Conservation (phyloP, 53 echinoderm and acorn worm genomes). For the Stichopus horrens region DNA sequence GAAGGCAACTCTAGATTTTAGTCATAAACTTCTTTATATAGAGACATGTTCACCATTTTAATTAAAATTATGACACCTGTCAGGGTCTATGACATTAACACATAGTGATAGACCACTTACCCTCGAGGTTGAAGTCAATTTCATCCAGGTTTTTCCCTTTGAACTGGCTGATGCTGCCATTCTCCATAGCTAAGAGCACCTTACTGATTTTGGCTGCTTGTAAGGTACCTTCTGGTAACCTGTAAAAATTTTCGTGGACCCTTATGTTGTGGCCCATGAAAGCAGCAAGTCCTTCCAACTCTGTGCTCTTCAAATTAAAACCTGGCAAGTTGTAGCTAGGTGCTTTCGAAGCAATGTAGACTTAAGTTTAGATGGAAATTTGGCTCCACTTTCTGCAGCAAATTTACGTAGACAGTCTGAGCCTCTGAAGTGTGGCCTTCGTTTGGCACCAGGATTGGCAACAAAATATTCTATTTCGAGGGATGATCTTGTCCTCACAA, state of each 20-base stretch:
- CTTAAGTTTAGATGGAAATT: background rate
- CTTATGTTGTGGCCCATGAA: constrained; percentile 31
- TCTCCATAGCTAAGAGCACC: constrained; percentile 16
- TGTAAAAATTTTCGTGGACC: constrained; percentile 23
- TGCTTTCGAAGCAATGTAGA: constrained; percentile 24
- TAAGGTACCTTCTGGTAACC: background rate
- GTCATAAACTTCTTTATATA: background rate
- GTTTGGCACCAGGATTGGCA: constrained; percentile 13
- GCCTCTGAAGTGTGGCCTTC: background rate
- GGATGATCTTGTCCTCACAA: background rate
- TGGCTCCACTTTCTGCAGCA: background rate
- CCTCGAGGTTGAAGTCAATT: background rate
- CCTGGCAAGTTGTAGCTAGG: constrained; percentile 17
- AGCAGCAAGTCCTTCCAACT: constrained; percentile 12
- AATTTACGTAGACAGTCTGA: background rate
- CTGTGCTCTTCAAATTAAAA: constrained; percentile 4
- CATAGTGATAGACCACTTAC: constrained; percentile 1
- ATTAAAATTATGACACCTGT: background rate
- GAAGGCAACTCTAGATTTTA: background rate
- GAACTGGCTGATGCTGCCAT: background rate
- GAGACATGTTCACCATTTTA: background rate
- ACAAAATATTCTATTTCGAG: constrained; percentile 13
- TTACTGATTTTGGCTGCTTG: constrained; percentile 17
- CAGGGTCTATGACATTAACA: background rate
- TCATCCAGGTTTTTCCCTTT: constrained; percentile 24